These are phyloP conservation scores for Cephalotes varians DNA, from an alignment of 2,888 invertebrate species.

Conservation along the genomic window DNA sequence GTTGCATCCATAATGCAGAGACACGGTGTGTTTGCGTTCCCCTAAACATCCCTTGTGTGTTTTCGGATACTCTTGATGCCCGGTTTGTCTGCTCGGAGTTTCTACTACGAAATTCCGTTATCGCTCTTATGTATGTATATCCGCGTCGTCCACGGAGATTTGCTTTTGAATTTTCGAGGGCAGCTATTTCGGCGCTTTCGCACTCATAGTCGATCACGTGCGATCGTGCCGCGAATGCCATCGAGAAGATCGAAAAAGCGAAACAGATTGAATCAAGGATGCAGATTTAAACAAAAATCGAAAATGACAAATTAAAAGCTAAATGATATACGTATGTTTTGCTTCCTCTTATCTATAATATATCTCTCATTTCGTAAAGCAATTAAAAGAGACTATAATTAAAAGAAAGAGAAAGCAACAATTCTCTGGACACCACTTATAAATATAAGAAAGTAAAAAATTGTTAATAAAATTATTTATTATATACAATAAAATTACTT, in stretches of 20 bases:
- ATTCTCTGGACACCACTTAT: too few relatives aligned
- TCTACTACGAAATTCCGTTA: conserved; percentile 73
- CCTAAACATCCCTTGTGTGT: conserved; percentile 82
- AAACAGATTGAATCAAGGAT: not conserved
- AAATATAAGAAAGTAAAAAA: too few relatives aligned
- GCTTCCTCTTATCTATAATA: not conserved
- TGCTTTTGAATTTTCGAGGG: conserved; percentile 67
- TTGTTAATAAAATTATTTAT: too few relatives aligned
- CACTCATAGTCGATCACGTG: conserved; percentile 12
- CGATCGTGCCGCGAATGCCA: conserved; percentile 32
- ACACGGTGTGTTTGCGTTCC: conserved; percentile 82
- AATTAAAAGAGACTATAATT: too few relatives aligned
- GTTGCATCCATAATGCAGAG: conserved; percentile 85
- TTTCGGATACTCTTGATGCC: conserved; percentile 79
- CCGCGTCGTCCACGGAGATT: conserved; percentile 62
- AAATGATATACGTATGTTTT: not conserved
- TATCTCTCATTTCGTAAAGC: too few relatives aligned
- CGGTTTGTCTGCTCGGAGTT: conserved; percentile 78
- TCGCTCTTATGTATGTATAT: conserved; percentile 58
- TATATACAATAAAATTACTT: too few relatives aligned
- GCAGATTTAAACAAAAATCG: not conserved
- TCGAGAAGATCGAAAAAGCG: conserved; percentile 6
- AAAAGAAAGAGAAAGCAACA: too few relatives aligned
- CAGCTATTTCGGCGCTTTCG: conserved; percentile 25
- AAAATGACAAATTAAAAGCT: not conserved